phyloP scores from a whole-genome alignment of 2,888 invertebrate species.

The Ptilodon capucinus region DNA sequence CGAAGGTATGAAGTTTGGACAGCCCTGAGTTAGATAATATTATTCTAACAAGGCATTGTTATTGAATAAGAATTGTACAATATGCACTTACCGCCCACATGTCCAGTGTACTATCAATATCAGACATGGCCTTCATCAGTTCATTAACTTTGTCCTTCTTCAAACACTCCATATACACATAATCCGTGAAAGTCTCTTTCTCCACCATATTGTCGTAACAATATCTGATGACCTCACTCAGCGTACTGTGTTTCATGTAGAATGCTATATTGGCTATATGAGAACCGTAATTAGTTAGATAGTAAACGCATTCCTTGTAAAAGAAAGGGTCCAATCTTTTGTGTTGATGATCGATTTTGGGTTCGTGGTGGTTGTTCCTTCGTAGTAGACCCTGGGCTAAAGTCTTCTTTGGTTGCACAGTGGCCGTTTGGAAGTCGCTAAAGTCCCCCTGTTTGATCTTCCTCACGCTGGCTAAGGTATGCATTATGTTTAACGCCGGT shows the following conservation, averaged over 20 bases:
- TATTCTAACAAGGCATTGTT: too few relatives aligned
- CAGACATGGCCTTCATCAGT: conserved; percentile 84
- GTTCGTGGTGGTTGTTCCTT: conserved; percentile 63
- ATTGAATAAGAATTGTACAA: too few relatives aligned
- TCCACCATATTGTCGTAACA: conserved; percentile 86
- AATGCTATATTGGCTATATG: conserved; percentile 89
- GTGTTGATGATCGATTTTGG: conserved; percentile 56
- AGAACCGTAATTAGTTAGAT: conserved; percentile 90
- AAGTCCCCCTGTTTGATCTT: conserved; percentile 82
- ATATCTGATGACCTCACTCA: conserved; percentile 86
- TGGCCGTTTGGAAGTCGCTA: conserved; percentile 73
- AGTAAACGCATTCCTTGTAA: conserved; percentile 91
- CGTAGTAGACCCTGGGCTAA: conserved; percentile 73
- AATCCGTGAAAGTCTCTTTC: conserved; percentile 87
- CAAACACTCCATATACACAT: conserved; percentile 86
- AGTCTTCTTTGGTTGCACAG: conserved; percentile 60
- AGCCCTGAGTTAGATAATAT: too few relatives aligned
- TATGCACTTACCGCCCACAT: conserved; percentile 86
- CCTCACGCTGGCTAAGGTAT: conserved; percentile 81
- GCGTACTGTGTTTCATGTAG: conserved; percentile 87
- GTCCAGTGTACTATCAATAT: conserved; percentile 85
- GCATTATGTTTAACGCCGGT: conserved; percentile 84
- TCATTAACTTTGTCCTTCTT: conserved; percentile 84
- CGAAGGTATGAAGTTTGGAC: too few relatives aligned
- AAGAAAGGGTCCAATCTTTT: conserved; percentile 80